Evolutionary conservation across 1,140 invertebrate genomes (phyloP).

Genomic region (Ericerus pela): DNA sequence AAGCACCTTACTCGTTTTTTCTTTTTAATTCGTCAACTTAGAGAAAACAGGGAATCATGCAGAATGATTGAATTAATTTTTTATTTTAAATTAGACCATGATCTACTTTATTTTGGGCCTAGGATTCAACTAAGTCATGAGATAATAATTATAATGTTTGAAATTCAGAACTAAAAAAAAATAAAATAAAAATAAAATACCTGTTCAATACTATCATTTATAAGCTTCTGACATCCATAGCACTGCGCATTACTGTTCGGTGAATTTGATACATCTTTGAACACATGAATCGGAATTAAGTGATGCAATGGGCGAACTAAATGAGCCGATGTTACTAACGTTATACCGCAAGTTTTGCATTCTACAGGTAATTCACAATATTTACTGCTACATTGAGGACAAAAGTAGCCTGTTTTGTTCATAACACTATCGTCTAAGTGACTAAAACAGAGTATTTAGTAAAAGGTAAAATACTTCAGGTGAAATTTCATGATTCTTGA

Average conservation of each 20-base stretch:
- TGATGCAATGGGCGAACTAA: constrained; percentile 93
- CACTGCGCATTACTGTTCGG: constrained; percentile 37
- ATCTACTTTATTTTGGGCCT: too few relatives aligned
- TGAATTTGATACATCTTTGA: constrained; percentile 47
- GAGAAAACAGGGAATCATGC: too few relatives aligned
- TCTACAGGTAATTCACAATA: constrained; percentile 96
- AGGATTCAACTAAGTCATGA: too few relatives aligned
- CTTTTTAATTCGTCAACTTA: too few relatives aligned
- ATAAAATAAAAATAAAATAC: too few relatives aligned
- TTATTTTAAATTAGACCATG: too few relatives aligned
- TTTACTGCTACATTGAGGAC: constrained; percentile 86
- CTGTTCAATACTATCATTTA: constrained; percentile 10
- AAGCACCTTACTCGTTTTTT: too few relatives aligned
- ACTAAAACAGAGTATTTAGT: constrained; percentile 38
- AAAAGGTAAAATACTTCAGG: too few relatives aligned
- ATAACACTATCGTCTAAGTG: constrained; percentile 63
- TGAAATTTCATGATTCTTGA: neutral
- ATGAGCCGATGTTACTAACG: constrained; percentile 93
- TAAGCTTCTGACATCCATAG: constrained; percentile 51
- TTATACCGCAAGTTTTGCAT: constrained; percentile 86
- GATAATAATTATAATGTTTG: too few relatives aligned
- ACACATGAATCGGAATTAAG: constrained; percentile 79
- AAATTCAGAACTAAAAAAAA: too few relatives aligned
- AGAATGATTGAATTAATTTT: too few relatives aligned
- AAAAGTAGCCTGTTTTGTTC: constrained; percentile 71